These are phyloP conservation scores for Glomeris maerens DNA, from an alignment of 1,140 invertebrate species.

Conservation along the genomic window DNA sequence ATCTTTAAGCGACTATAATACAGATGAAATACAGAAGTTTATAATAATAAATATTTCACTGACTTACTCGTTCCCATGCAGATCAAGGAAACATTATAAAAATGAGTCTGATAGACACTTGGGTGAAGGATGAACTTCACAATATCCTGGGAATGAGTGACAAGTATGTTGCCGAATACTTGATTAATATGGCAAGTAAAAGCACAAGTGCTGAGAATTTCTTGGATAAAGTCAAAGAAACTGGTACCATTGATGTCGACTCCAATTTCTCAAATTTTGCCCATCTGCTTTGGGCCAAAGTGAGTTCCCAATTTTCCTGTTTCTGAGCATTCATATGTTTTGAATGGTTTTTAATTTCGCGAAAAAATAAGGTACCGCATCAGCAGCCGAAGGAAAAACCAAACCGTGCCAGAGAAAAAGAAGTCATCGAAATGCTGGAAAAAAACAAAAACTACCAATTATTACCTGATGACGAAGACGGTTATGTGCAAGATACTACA, in stretches of 20 bases:
- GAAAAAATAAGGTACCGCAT: constrained; percentile 19
- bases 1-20: no score
- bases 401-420: constrained; percentile 22
- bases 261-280: constrained; percentile 29
- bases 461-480: constrained; percentile 31
- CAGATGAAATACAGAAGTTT: no score
- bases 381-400: constrained; percentile 21
- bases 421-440: constrained; percentile 27
- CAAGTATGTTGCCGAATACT: constrained; percentile 35
- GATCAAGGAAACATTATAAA: no score
- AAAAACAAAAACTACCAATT: constrained; percentile 32
- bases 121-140: constrained; percentile 40
- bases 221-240: constrained; percentile 32
- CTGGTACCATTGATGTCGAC: constrained; percentile 35
- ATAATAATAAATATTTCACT: no score
- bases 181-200: constrained; percentile 35
- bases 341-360: no score
- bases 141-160: constrained; percentile 41
- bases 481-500: no score
- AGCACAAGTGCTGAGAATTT: constrained; percentile 30
- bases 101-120: constrained; percentile 24
- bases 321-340: no score
- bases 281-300: constrained; percentile 30
- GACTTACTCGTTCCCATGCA: no score
- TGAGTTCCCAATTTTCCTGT: no score